Evolutionary conservation across 1,140 invertebrate genomes (phyloP).

Genomic region (Babylonia areolata): DNA sequence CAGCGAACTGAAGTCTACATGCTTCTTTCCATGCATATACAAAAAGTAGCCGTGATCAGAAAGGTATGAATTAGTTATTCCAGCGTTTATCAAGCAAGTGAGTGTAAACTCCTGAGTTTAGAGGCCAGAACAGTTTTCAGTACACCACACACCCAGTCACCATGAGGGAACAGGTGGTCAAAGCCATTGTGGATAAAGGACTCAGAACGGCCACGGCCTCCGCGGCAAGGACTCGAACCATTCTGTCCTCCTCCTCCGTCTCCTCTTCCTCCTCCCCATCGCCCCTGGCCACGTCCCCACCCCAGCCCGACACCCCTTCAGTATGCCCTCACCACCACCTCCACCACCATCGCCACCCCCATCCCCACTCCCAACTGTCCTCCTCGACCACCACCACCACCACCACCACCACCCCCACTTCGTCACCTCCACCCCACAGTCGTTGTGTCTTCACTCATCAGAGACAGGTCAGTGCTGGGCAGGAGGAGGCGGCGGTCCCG

Average conservation of each 20-base stretch:
- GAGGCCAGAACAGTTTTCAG: neutral
- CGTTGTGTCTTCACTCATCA: neutral
- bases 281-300: neutral
- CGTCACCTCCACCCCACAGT: neutral
- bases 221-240: slow-evolving; percentile 13
- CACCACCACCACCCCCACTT: neutral
- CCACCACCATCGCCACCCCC: neutral
- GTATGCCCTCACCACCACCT: neutral
- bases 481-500: too few relatives aligned
- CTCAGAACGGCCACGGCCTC: neutral
- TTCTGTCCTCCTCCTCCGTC: neutral
- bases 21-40: too few relatives aligned
- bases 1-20: too few relatives aligned
- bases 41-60: neutral
- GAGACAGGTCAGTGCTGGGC: neutral
- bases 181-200: neutral
- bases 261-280: neutral
- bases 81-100: neutral
- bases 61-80: neutral
- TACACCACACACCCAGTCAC: neutral
- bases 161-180: slow-evolving; percentile 14
- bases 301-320: neutral
- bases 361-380: too few relatives aligned
- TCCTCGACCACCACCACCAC: neutral
- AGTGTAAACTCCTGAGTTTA: neutral